phyloP scores from a whole-genome alignment of 1,140 invertebrate species.

The Adoxophyes honmai region DNA sequence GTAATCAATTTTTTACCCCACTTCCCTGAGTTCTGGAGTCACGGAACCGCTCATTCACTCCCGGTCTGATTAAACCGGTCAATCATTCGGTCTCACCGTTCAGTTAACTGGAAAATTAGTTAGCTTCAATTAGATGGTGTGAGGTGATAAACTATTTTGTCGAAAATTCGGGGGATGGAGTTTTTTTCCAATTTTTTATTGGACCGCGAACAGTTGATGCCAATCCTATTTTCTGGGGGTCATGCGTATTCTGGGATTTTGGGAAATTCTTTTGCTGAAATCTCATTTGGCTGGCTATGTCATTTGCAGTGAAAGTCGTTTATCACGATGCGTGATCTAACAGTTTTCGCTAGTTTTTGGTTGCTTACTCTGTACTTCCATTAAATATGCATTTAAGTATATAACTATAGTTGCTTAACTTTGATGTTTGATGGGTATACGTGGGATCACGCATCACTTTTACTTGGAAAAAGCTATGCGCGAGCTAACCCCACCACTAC shows the following conservation, averaged over 20 bases:
- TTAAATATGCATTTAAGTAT: too few relatives aligned
- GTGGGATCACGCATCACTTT: too few relatives aligned
- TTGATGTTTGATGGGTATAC: too few relatives aligned
- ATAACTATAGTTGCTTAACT: too few relatives aligned
- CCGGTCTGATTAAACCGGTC: slow-evolving; percentile 65
- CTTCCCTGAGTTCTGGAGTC: slow-evolving; percentile 25
- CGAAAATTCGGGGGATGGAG: slow-evolving; percentile 5
- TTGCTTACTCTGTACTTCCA: too few relatives aligned
- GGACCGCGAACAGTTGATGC: slow-evolving; percentile 15
- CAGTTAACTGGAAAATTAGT: slow-evolving; percentile 72
- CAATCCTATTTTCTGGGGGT: background rate
- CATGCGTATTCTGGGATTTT: background rate
- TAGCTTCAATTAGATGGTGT: slow-evolving; percentile 52
- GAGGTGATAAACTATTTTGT: slow-evolving; percentile 50
- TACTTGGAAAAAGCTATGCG: too few relatives aligned
- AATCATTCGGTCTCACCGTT: slow-evolving; percentile 68
- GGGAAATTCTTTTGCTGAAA: background rate
- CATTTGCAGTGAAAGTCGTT: background rate
- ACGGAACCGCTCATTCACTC: slow-evolving; percentile 47
- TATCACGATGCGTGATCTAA: background rate
- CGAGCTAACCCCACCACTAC: too few relatives aligned
- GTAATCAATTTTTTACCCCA: slow-evolving; percentile 64
- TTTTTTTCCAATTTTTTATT: slow-evolving; percentile 19
- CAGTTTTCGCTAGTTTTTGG: too few relatives aligned
- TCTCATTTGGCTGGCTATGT: slow-evolving; percentile 1